These are phyloP conservation scores for Pseudachorutes palmiensis DNA, from an alignment of 1,140 invertebrate genomes.

Conservation along the genomic window DNA sequence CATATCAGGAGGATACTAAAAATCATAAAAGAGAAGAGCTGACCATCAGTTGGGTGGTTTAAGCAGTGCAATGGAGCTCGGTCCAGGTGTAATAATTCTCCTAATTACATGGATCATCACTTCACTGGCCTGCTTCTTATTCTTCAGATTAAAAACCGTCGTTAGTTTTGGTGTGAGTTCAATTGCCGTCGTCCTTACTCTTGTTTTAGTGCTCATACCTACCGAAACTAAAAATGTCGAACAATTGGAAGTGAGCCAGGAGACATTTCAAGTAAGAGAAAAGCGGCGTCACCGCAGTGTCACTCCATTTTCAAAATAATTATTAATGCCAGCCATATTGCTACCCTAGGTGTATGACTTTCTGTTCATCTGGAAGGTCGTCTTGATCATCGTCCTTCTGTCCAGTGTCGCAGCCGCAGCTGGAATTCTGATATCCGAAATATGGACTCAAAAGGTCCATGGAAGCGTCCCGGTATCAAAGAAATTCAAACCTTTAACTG, in stretches of 20 bases:
- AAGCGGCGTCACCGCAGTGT: neutral
- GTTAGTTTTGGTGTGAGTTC: constrained; percentile 12
- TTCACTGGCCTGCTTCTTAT: constrained; percentile 24
- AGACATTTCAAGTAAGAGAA: constrained; percentile 7
- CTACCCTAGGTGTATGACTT: constrained; percentile 28
- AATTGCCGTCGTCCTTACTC: constrained; percentile 14
- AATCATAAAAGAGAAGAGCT: no score
- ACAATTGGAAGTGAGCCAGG: neutral
- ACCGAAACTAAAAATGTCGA: constrained; percentile 13
- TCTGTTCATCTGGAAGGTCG: constrained; percentile 26
- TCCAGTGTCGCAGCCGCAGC: constrained; percentile 12
- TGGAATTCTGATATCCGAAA: constrained; percentile 10
- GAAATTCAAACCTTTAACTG: neutral
- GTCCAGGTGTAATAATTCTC: constrained; percentile 26
- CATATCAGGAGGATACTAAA: no score
- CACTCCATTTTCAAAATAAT: neutral
- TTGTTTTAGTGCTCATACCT: constrained; percentile 25
- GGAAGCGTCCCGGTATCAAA: constrained; percentile 3
- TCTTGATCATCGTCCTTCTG: constrained; percentile 22
- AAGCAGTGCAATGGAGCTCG: constrained; percentile 22
- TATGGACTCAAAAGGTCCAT: constrained; percentile 31
- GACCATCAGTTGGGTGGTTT: no score
- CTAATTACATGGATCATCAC: constrained; percentile 26
- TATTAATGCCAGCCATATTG: neutral
- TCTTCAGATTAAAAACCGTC: constrained; percentile 19